These are phyloP conservation scores for Drosophila pseudoobscura DNA, from an alignment of 1,140 invertebrate genomes.

Conservation along the genomic window DNA sequence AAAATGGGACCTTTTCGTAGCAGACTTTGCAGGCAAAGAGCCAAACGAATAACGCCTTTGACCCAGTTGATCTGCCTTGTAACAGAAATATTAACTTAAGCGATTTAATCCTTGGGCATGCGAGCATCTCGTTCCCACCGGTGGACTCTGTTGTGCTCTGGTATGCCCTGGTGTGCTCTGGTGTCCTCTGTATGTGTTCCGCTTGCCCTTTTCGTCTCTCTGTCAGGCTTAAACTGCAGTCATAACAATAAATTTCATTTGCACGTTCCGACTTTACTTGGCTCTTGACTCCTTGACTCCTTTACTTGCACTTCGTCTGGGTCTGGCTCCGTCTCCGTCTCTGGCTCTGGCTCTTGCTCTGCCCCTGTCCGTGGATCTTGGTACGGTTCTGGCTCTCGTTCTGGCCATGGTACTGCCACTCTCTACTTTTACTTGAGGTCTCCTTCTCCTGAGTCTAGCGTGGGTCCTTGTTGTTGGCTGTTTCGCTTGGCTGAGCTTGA, in stretches of 20 bases:
- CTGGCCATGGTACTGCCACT: background rate
- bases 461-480: constrained; percentile 49
- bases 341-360: background rate
- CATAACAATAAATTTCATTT: constrained; percentile 78
- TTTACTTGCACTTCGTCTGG: background rate
- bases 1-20: too few relatives aligned
- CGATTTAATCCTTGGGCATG: constrained; percentile 48
- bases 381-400: too few relatives aligned
- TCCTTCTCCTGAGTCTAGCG: background rate
- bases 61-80: constrained; percentile 18
- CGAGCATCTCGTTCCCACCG: constrained; percentile 7
- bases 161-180: too few relatives aligned
- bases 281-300: constrained; percentile 40
- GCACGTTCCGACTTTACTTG: constrained; percentile 58
- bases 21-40: too few relatives aligned
- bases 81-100: constrained; percentile 47
- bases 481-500: constrained; percentile 50
- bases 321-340: background rate
- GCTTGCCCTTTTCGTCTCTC: constrained; percentile 20
- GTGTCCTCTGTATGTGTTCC: background rate
- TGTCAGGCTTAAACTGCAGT: constrained; percentile 69
- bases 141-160: too few relatives aligned
- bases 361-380: background rate
- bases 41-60: background rate
- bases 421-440: background rate